Conservation (phyloP, 2,797 vertebrate genomes). For the Sciurus carolinensis region DNA sequence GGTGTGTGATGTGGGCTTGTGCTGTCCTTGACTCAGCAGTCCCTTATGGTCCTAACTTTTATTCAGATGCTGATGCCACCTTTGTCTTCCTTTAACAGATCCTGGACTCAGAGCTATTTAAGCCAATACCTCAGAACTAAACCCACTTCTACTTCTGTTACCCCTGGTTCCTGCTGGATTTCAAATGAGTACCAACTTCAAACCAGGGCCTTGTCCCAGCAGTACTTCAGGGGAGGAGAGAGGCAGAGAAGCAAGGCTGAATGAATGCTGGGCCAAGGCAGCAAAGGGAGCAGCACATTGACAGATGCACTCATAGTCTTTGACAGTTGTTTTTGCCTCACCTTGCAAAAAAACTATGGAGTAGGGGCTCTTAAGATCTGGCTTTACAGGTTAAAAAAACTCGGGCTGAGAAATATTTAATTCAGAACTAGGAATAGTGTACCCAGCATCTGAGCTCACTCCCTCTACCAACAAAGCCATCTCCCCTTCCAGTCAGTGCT, state of each 20-base stretch:
- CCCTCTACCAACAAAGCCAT: not conserved
- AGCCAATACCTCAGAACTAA: slow-evolving; percentile 99
- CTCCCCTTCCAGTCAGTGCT: not conserved
- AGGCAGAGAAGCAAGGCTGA: not conserved
- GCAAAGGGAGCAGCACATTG: not conserved
- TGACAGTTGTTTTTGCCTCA: rapidly evolving
- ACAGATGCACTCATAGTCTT: no score
- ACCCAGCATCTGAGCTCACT: not conserved
- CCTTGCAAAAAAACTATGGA: not conserved
- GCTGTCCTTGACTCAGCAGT: rapidly evolving
- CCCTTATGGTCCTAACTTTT: not conserved
- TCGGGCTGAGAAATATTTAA: not conserved
- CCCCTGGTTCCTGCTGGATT: slow-evolving; percentile 99
- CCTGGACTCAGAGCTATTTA: slow-evolving; percentile 97
- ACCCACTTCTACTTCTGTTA: slow-evolving; percentile 99
- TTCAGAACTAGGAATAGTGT: not conserved
- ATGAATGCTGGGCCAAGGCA: not conserved
- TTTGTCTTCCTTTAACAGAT: slow-evolving; percentile 90
- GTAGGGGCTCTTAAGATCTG: not conserved
- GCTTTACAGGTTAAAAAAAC: not conserved
- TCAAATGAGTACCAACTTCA: slow-evolving; percentile 94
- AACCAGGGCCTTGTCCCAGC: rapidly evolving
- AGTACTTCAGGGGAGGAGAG: not conserved
- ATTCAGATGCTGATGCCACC: not conserved
- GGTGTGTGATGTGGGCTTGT: rapidly evolving